Base-by-base conservation (phyloP, 2,113 vertebrate species). In the Hippocampus mohnikei region DNA sequence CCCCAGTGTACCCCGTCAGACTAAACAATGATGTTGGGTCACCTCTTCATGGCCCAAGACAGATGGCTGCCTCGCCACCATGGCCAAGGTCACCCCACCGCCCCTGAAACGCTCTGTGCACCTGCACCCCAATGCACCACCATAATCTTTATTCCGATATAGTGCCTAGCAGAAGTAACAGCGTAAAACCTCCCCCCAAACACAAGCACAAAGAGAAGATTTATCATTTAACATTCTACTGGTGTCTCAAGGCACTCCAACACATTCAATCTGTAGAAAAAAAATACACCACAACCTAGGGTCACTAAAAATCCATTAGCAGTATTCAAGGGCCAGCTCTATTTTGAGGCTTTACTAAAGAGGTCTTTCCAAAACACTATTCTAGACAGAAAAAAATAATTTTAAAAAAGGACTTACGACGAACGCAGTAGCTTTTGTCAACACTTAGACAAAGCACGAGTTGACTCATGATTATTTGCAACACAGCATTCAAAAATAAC, bases 21-120 rank as follows among this genome's bases (percentile, higher is more conserved):
- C 86, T 83, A 78, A 84, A 91, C 89, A 91, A 89, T 91, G 85
- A 89, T 90, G 76, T 79, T 44, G 75, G 88, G 89, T 91, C 89
- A 90, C 71, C 69, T 87, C 85, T 79, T 84, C 74, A 18, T 85
- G 83, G 78, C 77, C 85, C 71, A 65, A 76, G 87, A 90, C 92
- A 93, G 92, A 93, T 92, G 92, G 92, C 89, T 78, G 75, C 73
- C 75, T 88, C 77, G 73, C 82, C 78, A 80, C 76, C 84, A 84
- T 89, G 80, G 85, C 90, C 90, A 93, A 92, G 91, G 92, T 92
- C 91, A 91, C 73, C 74, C 84, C 88, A 78, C 74, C 72, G 60
- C 21, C 52, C 48, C 21, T 13, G 9, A 60, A n/a, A 12, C 15
- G 70, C 70, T 71, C 73, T 46, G 37, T 71, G 81, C 85, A 85